Base-by-base conservation (phyloP, 2,888 invertebrate species). In the Rhagonycha lutea region DNA sequence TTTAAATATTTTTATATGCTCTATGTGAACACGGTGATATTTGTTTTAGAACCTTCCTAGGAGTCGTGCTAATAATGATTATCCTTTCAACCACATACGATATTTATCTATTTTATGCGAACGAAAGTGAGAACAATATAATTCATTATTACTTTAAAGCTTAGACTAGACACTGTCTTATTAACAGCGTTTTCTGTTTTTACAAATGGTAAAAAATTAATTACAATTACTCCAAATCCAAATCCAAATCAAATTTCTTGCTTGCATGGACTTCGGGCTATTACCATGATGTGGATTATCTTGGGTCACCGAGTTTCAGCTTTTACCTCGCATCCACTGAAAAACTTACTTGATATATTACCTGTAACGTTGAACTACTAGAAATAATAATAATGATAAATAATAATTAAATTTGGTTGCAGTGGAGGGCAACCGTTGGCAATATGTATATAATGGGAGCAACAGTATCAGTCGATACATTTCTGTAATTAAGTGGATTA, bases 401-500 rank as follows among this genome's bases (percentile, higher is more conserved):
- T n/a, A 11, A 9, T 12, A 67, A 14, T 18, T 62, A 62, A 62
- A 8, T 18, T 12, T 62, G 1, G 11, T 68, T 63, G 12, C 32
- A 73, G 73, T 68, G 62, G 63, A 0, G 24, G 4, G n/a, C 28
- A 0, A 23, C 11, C 7, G 14, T 26, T 26, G 62, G n/a, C 10
- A 69, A 32, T 69, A 69, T 65, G 60, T 73, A 62, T 63, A 11
- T 73, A 9, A 14, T 62, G 14, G 73, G 69, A 83, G 91, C 87
- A 81, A 80, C 90, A 0, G 86, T 91, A 7, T 89, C 91, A 1
- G 93, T 93, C 0, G 93, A 93, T 75, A 91, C 92, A 0, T 93
- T 93, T 84, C 91, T 93, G 83, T 87, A 91, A 68, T 84, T 93
- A 81, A 91, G 91, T 78, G 92, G 92, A 2, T 85, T 93, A 68